These are phyloP conservation scores for Clarias fuscus DNA, from an alignment of 2,797 vertebrate species.

Conservation along the genomic window DNA sequence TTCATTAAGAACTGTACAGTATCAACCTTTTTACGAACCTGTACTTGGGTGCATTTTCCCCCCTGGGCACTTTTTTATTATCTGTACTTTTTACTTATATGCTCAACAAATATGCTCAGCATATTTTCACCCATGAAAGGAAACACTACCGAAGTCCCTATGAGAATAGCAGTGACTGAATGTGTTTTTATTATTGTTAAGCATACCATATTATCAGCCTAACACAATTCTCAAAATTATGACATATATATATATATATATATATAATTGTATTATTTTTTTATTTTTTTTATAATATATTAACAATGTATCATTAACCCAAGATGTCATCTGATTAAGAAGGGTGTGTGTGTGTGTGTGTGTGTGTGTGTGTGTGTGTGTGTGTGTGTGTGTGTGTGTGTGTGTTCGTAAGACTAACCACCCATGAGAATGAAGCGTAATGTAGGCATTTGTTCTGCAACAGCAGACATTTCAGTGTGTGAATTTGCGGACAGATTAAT, in stretches of 20 bases:
- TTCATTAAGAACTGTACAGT: background rate
- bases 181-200: background rate
- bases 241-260: too few relatives aligned
- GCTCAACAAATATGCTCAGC: background rate
- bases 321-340: background rate
- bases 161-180: background rate
- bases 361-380: background rate
- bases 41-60: background rate
- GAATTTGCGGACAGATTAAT: slow-evolving; percentile 1
- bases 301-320: background rate
- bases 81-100: background rate
- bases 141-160: background rate
- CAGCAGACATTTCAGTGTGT: background rate
- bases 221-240: background rate
- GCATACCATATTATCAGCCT: background rate
- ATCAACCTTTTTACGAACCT: background rate
- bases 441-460: slow-evolving; percentile 17
- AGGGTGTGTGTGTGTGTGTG: background rate
- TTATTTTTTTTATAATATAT: too few relatives aligned
- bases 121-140: background rate
- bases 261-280: too few relatives aligned
- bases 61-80: too few relatives aligned
- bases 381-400: background rate
- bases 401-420: background rate
- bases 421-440: background rate